Evolutionary conservation across 2,113 vertebrate species (phyloP).

Genomic region (Hoplias malabaricus): DNA sequence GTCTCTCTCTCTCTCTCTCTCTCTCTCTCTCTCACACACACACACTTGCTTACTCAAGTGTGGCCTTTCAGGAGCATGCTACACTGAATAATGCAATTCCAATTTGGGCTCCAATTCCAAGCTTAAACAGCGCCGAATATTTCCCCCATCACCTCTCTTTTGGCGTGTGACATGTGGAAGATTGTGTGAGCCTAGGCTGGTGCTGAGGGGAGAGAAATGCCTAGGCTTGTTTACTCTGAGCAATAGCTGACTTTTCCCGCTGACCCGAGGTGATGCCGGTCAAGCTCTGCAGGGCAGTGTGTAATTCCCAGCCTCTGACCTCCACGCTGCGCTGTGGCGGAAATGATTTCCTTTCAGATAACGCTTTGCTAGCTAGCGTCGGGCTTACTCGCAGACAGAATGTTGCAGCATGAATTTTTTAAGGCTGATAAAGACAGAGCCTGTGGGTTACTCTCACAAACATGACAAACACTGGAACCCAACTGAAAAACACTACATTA

Average conservation of each 20-base stretch:
- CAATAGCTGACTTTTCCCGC: constrained; percentile 31
- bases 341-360: constrained; percentile 31
- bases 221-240: constrained; percentile 30
- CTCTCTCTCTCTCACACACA: no score
- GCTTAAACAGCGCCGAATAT: constrained; percentile 59
- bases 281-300: constrained; percentile 32
- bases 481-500: no score
- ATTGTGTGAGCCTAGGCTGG: constrained; percentile 25
- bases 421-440: constrained; percentile 5
- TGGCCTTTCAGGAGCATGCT: constrained; percentile 45
- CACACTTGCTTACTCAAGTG: constrained; percentile 53
- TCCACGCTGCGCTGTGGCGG: constrained; percentile 2
- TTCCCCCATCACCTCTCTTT: constrained; percentile 56
- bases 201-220: not conserved
- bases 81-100: constrained; percentile 65
- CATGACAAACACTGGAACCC: no score
- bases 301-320: constrained; percentile 24
- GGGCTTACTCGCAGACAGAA: not conserved
- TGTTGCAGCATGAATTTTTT: constrained; percentile 14
- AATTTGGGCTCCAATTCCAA: constrained; percentile 60
- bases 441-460: not conserved
- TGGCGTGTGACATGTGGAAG: constrained; percentile 52
- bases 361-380: not conserved
- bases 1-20: no score
- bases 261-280: constrained; percentile 41